phyloP scores from a whole-genome alignment of 2,113 vertebrate genomes.

The Archilochus colubris region DNA sequence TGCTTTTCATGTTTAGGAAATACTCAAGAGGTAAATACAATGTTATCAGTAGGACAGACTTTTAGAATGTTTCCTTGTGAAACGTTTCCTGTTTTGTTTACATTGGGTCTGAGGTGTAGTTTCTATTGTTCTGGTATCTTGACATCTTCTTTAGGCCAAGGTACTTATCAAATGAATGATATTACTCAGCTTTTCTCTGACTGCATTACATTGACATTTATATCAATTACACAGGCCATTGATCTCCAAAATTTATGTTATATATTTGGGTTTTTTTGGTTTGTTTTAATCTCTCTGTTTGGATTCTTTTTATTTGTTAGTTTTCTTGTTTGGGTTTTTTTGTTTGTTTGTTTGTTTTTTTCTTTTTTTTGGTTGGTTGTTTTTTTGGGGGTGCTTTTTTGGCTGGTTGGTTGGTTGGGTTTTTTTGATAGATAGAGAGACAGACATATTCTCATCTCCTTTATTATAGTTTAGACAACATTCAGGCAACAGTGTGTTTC shows the following conservation, averaged over 20 bases:
- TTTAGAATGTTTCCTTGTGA: background rate
- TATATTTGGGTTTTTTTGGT: no score
- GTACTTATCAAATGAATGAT: background rate
- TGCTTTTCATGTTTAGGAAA: constrained; percentile 18
- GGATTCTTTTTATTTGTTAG: no score
- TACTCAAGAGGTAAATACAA: background rate
- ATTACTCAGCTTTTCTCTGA: background rate
- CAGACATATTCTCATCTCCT: background rate
- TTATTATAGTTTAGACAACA: background rate
- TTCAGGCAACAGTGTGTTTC: background rate
- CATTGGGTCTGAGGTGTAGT: background rate
- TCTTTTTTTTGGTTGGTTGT: background rate
- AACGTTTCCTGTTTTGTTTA: background rate
- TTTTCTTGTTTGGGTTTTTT: no score
- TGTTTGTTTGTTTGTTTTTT: background rate
- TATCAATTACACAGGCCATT: background rate
- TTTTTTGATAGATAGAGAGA: background rate
- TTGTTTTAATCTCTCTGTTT: no score
- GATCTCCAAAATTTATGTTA: background rate
- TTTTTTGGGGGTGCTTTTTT: no score
- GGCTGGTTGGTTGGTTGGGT: no score
- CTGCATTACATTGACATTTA: background rate
- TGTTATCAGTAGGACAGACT: background rate
- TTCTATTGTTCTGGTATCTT: background rate
- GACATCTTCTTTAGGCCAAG: background rate